Base-by-base conservation (phyloP, 2,797 vertebrate genomes). In the Coranthus polyacanthus region DNA sequence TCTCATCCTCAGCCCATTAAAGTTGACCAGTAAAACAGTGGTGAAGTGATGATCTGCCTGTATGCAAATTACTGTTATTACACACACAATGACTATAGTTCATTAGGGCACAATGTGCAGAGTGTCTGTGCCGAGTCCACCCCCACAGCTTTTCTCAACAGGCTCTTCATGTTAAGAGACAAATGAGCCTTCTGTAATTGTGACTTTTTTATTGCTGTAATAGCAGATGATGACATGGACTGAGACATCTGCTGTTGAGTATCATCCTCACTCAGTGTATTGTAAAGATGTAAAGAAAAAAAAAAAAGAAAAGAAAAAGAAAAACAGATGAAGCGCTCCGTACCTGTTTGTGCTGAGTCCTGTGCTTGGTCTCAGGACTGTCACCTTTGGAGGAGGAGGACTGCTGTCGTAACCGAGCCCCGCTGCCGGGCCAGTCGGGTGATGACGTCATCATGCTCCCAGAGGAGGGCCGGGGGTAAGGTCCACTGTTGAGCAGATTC, bases 341-440 rank as follows among this genome's bases (percentile, higher is more conserved):
- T 85, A 98, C 97, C 96, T 98, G 97, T 62, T 97, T 99, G 89
- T 98, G 96, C 78, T 94, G 90, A 0, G 92, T 92, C 13, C 96
- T 94, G 50, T 97, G 97, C 84, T 98, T 99, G 76, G 95, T 96
- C 92, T 99, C 98, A 0, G 97, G 97, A 76, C 98, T 99, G 90
- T 99, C 97, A 0, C 97, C 97, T 82, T 98, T 99, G 67, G 98
- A 98, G 12, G 97, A 98, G 0, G 97, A 98, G 0, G 96, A 96
- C 88, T 98, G 98, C 79, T 98, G 98, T 12, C 96, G 93, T 29
- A 99, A 87, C 0, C 97, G 93, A 0, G 96, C 94, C 0, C 97
- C 94, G 0, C 94, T 94, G 79, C 95, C 94, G 0, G 96, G 96
- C 97, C 98, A 99, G 71, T 98, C 98, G 0, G 98, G 96, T 0